Conservation (phyloP, 1,140 invertebrate species). For the Lineus longissimus region DNA sequence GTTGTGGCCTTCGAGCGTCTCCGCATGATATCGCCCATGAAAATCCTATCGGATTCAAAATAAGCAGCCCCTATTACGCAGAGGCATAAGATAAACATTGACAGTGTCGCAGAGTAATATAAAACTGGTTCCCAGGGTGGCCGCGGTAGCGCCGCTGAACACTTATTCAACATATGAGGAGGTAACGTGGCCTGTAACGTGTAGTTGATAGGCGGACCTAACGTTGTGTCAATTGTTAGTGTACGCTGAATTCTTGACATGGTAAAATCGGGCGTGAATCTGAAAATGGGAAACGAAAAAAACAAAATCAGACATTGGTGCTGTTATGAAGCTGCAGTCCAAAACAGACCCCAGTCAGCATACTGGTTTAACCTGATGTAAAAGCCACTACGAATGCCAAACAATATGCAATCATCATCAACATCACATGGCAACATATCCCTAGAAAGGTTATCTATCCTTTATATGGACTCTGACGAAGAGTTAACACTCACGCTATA, state of each 20-base stretch:
- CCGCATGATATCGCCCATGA: slow-evolving; percentile 53
- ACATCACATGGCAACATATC: too few species aligned
- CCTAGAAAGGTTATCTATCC: too few species aligned
- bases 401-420: background rate
- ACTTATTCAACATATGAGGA: slow-evolving; percentile 68
- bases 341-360: too few species aligned
- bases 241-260: slow-evolving; percentile 70
- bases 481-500: slow-evolving; percentile 68
- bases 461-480: too few species aligned
- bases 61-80: slow-evolving; percentile 68
- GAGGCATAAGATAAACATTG: slow-evolving; percentile 66
- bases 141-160: slow-evolving; percentile 67
- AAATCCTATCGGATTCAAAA: slow-evolving; percentile 70
- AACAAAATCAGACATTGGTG: too few species aligned
- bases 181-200: slow-evolving; percentile 78
- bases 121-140: slow-evolving; percentile 76
- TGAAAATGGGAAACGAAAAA: slow-evolving; percentile 36
- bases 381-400: background rate
- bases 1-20: slow-evolving; percentile 35
- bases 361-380: too few species aligned
- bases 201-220: slow-evolving; percentile 64
- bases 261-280: slow-evolving; percentile 89
- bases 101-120: slow-evolving; percentile 64
- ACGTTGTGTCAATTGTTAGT: slow-evolving; percentile 58
- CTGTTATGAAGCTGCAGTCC: too few species aligned